Base-by-base conservation (phyloP, 2,888 invertebrate genomes). In the Hedya salicella region DNA sequence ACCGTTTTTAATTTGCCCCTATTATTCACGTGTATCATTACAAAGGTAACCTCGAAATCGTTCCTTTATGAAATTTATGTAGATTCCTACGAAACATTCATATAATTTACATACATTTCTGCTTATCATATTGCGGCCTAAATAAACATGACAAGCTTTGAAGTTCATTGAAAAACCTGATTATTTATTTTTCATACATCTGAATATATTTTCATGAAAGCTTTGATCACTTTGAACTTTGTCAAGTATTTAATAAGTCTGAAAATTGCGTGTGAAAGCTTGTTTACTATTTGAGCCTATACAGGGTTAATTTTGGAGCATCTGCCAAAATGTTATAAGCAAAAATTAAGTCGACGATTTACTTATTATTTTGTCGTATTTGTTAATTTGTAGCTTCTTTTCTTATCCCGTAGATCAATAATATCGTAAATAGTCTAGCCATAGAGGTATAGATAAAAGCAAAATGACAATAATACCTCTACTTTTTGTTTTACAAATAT, bases 101-200 rank as follows among this genome's bases (percentile, higher is more conserved):
- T 59, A 46, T 44, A 52, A 59, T 64, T 59, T 53, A 25, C 36
- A 57, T 65, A 52, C 16, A 59, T 57, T 64, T 42, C 30, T 52
- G 52, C 39, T 52, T 46, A 60, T 65, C 65, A 39, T 65, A 52
- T 25, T 40, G 46, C 30, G 40, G 13, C 40, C 57, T 57, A 64
- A 57, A 57, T 57, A 49, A 64, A 64, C 21, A 49, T 40, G 56
- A 21, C 19, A 21, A 17, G 17, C 30, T 19, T 50, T 32, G 56
- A 64, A 57, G 19, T 64, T 64, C 49, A 64, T 57, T n/a, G 56
- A 57, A 42, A 64, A 62, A 46, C 32, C 9, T 14, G 30, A 32
- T 44, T 32, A 17, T 52, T 30, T 11, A 56, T 49, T 49, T 56
- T 63, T 46, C 44, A 30, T 30, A 39, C n/a, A 54, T 54, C 14